Evolutionary conservation across 2,113 vertebrate species (phyloP).

Genomic region (Phrynosoma platyrhinos): DNA sequence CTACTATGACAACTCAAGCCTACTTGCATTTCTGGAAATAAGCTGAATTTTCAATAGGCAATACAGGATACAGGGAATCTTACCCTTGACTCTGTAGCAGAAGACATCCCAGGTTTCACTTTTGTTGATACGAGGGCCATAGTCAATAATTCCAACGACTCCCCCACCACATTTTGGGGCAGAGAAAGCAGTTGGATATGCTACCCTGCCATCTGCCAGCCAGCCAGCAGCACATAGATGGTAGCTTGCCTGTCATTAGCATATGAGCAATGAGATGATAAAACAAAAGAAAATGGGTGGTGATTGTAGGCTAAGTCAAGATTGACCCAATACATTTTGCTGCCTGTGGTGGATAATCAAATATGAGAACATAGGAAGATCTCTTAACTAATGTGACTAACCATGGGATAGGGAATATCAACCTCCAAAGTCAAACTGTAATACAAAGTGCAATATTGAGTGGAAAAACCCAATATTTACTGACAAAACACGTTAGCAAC

Average conservation of each 20-base stretch:
- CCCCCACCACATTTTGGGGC: conserved; percentile 88
- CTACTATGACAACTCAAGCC: neutral
- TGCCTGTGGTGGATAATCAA: neutral
- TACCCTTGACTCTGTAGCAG: conserved; percentile 93
- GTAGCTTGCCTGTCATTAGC: conserved; percentile 80
- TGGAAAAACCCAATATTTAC: no score
- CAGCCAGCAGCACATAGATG: conserved; percentile 91
- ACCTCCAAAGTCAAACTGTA: no score
- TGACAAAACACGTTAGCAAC: no score
- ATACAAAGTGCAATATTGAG: no score
- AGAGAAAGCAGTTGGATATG: conserved; percentile 89
- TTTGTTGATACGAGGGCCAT: conserved; percentile 82
- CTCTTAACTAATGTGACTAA: no score
- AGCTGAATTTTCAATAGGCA: rapidly evolving
- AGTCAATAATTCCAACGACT: conserved; percentile 91
- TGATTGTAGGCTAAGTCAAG: neutral
- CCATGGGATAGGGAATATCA: no score
- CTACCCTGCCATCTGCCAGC: conserved; percentile 82
- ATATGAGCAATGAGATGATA: neutral
- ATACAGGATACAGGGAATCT: neutral
- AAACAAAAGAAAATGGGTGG: neutral
- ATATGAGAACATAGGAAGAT: no score
- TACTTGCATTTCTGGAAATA: neutral
- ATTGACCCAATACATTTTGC: neutral
- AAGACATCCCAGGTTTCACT: conserved; percentile 92